These are phyloP conservation scores for Xenops minutus DNA, from an alignment of 2,797 vertebrate species.

Conservation along the genomic window DNA sequence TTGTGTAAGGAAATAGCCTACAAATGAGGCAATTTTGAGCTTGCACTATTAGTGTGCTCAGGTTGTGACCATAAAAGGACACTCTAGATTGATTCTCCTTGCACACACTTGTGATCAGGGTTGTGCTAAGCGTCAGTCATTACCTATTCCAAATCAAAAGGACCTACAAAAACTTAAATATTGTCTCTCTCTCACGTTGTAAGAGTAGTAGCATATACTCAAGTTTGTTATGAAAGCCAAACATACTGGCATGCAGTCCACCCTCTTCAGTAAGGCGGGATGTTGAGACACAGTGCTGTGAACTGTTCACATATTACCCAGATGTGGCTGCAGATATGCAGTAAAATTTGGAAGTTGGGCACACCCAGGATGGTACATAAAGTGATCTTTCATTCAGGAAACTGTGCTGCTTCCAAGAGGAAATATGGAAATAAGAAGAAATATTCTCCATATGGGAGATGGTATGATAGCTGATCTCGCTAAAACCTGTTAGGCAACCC, in stretches of 20 bases:
- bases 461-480: neutral
- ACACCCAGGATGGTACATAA: neutral
- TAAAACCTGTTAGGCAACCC: neutral
- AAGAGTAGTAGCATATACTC: neutral
- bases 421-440: neutral
- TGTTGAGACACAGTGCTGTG: neutral
- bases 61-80: neutral
- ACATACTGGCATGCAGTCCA: neutral
- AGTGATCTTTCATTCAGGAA: neutral
- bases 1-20: neutral
- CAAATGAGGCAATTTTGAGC: neutral
- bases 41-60: neutral
- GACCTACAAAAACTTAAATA: neutral
- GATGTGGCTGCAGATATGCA: neutral
- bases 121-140: neutral
- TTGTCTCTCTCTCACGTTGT: neutral
- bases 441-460: neutral
- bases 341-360: neutral
- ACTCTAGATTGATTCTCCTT: neutral
- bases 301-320: neutral
- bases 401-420: neutral
- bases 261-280: neutral
- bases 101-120: neutral
- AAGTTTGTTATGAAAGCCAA: neutral
- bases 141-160: neutral